phyloP scores from a whole-genome alignment of 2,113 vertebrate species.

The Ailurus styani region DNA sequence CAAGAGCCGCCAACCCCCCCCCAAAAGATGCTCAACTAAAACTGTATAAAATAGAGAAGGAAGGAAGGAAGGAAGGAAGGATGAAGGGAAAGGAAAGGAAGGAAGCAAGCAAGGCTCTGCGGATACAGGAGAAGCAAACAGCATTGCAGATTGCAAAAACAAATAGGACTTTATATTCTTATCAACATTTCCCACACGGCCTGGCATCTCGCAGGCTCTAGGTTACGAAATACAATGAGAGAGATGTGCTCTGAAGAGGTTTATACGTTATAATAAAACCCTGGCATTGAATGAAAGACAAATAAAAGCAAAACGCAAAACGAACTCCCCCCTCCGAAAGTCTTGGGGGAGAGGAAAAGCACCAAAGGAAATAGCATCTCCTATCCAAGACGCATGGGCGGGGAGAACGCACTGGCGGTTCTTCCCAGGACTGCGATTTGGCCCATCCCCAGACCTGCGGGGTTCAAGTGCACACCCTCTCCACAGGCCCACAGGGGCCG shows the following conservation, averaged over 20 bases:
- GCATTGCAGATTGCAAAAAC: neutral
- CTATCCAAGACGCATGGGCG: neutral
- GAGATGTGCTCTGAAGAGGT: neutral
- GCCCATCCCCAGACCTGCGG: neutral
- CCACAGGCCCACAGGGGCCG: no score
- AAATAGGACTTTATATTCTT: neutral
- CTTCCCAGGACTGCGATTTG: neutral
- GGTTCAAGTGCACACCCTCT: neutral
- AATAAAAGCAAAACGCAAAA: neutral
- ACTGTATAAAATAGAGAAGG: neutral
- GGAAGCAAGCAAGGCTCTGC: neutral
- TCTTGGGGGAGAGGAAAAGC: neutral
- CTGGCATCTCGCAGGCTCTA: neutral
- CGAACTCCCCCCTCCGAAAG: neutral
- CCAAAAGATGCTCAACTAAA: neutral
- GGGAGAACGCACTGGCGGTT: accelerated
- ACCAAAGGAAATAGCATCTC: neutral
- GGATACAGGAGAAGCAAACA: neutral
- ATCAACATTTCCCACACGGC: neutral
- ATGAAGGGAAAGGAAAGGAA: no score
- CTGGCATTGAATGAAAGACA: neutral
- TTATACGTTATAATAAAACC: neutral
- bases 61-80: neutral
- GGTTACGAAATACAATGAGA: neutral
- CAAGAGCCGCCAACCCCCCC: neutral